Evolutionary conservation across 2,888 invertebrate genomes (phyloP), one percentile per base, ranked within the genome.

Genomic region (Oligia strigilis): DNA sequence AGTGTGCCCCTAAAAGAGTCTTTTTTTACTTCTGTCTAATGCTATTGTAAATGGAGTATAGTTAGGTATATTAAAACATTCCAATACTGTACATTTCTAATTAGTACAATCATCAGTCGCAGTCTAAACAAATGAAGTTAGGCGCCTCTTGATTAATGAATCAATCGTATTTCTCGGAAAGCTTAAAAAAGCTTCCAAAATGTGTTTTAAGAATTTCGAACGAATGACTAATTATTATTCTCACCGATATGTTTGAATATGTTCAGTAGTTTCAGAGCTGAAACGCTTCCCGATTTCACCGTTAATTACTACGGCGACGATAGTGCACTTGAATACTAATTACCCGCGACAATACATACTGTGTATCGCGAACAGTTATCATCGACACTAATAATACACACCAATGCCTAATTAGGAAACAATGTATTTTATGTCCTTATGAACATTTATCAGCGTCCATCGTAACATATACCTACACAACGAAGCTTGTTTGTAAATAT

Each of bases 161-260:
- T 91, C 88, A 90, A 89, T 86, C 85, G 80, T 79, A 87, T 81
- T 92, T 91, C 91, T 77, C 72, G 67, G 90, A 87, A 90, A 83
- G 74, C 81, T 80, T 80, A 75, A 84, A 84, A 87, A 89, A 83
- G 62, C 76, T 71, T 29, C 62, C 81, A 80, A 87, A 88, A 89
- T 84, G 83, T 83, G 87, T 91, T 90, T 87, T 84, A 76, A 87
- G 89, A 91, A 89, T 88, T 89, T 85, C 70, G 75, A 74, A 71
- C 76, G 88, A 84, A 88, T 92, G 91, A 91, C 90, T 90, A 87
- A 92, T 90, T 87, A 29, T 87, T 82, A 84, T 77, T 86, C 77
- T 81, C 77, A 83, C 78, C 73, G 79, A 82, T 79, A 66, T 78
- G 77, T 71, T 71, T 29, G 64, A 65, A 75, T 46, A 60, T 67